Evolutionary conservation across 2,797 vertebrate genomes (phyloP).

Genomic region (Epinephelus malabaricus): DNA sequence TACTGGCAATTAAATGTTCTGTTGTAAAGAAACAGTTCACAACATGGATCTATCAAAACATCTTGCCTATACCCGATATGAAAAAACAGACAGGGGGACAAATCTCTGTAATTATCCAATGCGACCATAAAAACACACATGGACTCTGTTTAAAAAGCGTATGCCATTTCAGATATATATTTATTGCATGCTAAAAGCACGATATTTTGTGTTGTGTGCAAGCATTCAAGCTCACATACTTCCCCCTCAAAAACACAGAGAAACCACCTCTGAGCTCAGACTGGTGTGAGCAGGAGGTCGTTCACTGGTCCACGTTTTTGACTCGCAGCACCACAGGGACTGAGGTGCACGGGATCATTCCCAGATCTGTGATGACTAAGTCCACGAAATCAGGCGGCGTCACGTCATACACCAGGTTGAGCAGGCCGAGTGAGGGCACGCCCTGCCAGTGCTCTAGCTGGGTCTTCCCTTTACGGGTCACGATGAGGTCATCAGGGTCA

Average conservation of each 20-base stretch:
- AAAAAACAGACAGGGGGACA: neutral
- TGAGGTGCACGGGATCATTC: constrained; percentile 99
- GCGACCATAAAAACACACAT: constrained; percentile 55
- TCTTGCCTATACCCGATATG: neutral
- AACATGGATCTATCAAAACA: constrained; percentile 30
- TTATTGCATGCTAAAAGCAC: constrained; percentile 85
- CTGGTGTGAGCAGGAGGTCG: neutral
- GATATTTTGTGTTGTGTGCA: constrained; percentile 62
- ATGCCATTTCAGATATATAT: constrained; percentile 82
- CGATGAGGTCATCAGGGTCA: constrained; percentile 93
- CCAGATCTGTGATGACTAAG: constrained; percentile 97
- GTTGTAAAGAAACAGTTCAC: constrained; percentile 31
- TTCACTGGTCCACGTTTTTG: constrained; percentile 95
- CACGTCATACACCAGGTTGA: constrained; percentile 98
- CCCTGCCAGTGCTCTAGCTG: constrained; percentile 91
- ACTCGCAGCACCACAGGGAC: constrained; percentile 97
- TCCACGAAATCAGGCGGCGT: constrained; percentile 97
- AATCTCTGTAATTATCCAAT: constrained; percentile 18
- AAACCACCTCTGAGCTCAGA: constrained; percentile 21
- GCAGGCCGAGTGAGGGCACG: constrained; percentile 88
- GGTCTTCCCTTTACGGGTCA: constrained; percentile 86
- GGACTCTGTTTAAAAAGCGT: constrained; percentile 71
- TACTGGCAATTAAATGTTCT: constrained; percentile 35
- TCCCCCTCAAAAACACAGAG: constrained; percentile 16
- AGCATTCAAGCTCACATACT: constrained; percentile 37